Conservation (phyloP, 1,140 invertebrate species). For the Aculops lycopersici region DNA sequence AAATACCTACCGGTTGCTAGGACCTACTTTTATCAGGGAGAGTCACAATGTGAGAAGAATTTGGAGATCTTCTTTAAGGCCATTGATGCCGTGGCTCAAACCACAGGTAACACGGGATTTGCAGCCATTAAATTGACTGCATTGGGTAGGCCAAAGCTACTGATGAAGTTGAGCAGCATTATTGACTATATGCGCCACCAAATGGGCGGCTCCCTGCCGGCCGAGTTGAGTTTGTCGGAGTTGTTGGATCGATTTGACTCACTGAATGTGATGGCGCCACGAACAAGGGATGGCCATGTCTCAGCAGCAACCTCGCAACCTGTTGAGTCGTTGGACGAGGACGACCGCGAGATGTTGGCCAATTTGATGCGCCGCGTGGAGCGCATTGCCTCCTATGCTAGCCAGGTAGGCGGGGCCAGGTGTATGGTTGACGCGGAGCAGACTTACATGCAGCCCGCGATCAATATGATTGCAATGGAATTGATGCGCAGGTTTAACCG, state of each 20-base stretch:
- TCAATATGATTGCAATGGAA: constrained; percentile 75
- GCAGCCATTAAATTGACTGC: constrained; percentile 92
- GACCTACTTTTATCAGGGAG: constrained; percentile 93
- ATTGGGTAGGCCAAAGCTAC: constrained; percentile 31
- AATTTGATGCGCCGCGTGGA: constrained; percentile 85
- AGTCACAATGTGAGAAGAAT: constrained; percentile 85
- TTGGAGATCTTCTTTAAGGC: constrained; percentile 85
- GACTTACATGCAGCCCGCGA: constrained; percentile 96
- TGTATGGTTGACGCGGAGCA: constrained; percentile 99
- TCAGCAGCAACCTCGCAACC: constrained; percentile 23
- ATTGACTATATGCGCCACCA: constrained; percentile 45
- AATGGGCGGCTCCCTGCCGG: too few relatives aligned
- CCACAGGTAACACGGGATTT: constrained; percentile 71
- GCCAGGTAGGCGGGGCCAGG: constrained; percentile 57
- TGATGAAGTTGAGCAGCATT: constrained; percentile 80
- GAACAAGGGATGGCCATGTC: not conserved
- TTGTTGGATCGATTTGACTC: too few relatives aligned
- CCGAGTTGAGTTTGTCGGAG: too few relatives aligned
- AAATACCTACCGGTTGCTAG: constrained; percentile 68
- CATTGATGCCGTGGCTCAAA: constrained; percentile 69
- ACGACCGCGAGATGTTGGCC: constrained; percentile 85
- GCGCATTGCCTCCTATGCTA: constrained; percentile 53
- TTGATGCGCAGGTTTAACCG: constrained; percentile 92
- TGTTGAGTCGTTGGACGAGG: constrained; percentile 54
- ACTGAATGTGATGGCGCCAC: too few relatives aligned